Evolutionary conservation across 2,113 vertebrate genomes (phyloP), one percentile per base, ranked within the genome.

Genomic region (Tachysurus fulvidraco): DNA sequence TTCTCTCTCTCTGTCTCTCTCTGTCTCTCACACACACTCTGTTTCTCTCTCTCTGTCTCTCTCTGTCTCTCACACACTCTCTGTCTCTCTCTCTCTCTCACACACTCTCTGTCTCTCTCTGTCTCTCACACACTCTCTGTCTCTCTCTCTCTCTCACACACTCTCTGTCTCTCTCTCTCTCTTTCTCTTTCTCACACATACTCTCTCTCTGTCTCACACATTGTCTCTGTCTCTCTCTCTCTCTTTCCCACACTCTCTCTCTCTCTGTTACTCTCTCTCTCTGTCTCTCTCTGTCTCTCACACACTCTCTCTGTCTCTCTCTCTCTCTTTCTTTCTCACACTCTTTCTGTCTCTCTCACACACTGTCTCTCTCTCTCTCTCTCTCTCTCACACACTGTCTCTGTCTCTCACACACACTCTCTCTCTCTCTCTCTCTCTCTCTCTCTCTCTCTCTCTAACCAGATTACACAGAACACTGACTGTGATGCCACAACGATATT

Each of bases 301-400:
- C n/a, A n/a, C n/a, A n/a, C n/a, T 62, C 13, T 71, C 46, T 19
- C 41, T 81, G 12, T 28, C 52, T 54, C 52, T 16, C 10, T 60
- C 81, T 54, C 21, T 50, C 41, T 55, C 30, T 84, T 62, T 82
- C 17, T 54, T 28, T 52, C 52, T 62, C 64, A n/a, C n/a, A n/a
- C n/a, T n/a, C n/a, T n/a, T n/a, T n/a, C n/a, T n/a, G n/a, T n/a
- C n/a, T n/a, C n/a, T n/a, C n/a, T n/a, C n/a, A n/a, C n/a, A n/a
- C n/a, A n/a, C n/a, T n/a, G n/a, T 87, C n/a, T 57, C 62, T 57
- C 5, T 50, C n/a, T 62, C 13, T 71, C 46, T 19, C 41, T 81
- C 16, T 28, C 52, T 54, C 52, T 16, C 10, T 60, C 81, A 99
- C n/a, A n/a, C n/a, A n/a, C n/a, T n/a, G n/a, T n/a, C n/a, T n/a